Percentiles rank a stretch among this genome's conserved stretches.
phyloP scores from a whole-genome alignment of 2,797 vertebrate species.

The Orientallactaga sibirica region DNA sequence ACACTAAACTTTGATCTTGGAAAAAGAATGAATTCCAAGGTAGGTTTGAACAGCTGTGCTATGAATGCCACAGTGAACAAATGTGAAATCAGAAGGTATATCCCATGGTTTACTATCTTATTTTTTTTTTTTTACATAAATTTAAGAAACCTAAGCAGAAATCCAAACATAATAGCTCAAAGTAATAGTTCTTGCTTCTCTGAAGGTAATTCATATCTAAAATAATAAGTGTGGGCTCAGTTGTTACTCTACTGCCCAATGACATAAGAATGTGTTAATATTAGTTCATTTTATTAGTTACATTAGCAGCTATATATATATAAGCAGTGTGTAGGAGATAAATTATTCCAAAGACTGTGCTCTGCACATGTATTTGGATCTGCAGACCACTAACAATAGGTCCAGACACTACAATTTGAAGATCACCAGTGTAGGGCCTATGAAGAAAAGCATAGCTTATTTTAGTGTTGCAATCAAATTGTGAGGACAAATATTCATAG shows the following conservation, averaged over 20 bases:
- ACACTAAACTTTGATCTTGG: constrained; percentile 79
- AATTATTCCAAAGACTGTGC: not conserved
- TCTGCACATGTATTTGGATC: not conserved
- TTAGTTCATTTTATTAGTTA: not conserved
- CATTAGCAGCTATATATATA: not conserved
- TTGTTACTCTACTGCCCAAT: not conserved
- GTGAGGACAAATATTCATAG: not conserved
- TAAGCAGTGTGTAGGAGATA: not conserved
- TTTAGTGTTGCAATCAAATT: not conserved
- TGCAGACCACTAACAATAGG: not conserved
- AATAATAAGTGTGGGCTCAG: constrained; percentile 5
- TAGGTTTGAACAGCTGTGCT: constrained; percentile 78
- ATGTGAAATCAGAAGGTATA: constrained; percentile 55
- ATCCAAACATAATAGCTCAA: not conserved
- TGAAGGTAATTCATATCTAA: constrained; percentile 34
- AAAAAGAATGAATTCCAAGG: constrained; percentile 79
- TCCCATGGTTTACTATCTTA: constrained; percentile 28
- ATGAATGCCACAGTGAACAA: constrained; percentile 67
- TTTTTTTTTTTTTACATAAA: constrained; percentile 44
- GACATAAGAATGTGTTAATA: not conserved
- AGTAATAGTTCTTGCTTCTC: not conserved
- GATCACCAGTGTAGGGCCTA: not conserved
- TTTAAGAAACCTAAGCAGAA: constrained; percentile 35
- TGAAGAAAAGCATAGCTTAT: constrained; percentile 17
- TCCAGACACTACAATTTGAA: not conserved